phyloP scores from a whole-genome alignment of 1,140 invertebrate genomes.

The Neodiprion pinetum region DNA sequence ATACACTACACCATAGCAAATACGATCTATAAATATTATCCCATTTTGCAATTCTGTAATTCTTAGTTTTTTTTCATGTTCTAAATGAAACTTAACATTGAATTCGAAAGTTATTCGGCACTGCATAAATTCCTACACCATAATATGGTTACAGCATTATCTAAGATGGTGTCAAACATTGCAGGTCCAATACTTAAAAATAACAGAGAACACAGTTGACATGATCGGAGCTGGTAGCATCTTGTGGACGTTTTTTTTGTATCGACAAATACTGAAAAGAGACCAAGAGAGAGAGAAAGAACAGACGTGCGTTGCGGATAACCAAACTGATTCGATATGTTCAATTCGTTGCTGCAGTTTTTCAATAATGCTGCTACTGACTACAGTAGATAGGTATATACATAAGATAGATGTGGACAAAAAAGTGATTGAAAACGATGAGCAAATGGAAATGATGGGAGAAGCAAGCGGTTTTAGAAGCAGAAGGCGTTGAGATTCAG shows the following conservation, averaged over 20 bases:
- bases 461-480: background rate
- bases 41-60: no score
- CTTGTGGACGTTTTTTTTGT: background rate
- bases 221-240: conserved; percentile 1
- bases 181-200: no score
- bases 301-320: background rate
- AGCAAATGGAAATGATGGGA: conserved; percentile 7
- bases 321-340: background rate
- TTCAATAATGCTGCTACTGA: background rate
- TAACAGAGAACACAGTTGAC: no score
- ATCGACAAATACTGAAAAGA: background rate
- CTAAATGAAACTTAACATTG: no score
- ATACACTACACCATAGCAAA: no score
- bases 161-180: background rate
- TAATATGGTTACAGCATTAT: background rate
- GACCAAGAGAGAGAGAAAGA: conserved; percentile 5
- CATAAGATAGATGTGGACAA: background rate
- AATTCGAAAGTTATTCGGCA: no score
- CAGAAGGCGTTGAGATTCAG: no score
- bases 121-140: no score
- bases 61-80: no score
- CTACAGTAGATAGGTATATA: background rate
- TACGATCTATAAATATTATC: no score
- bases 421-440: background rate
- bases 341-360: background rate